These are phyloP conservation scores for Corythornis vintsioides DNA, from an alignment of 2,113 vertebrate genomes.

Conservation along the genomic window DNA sequence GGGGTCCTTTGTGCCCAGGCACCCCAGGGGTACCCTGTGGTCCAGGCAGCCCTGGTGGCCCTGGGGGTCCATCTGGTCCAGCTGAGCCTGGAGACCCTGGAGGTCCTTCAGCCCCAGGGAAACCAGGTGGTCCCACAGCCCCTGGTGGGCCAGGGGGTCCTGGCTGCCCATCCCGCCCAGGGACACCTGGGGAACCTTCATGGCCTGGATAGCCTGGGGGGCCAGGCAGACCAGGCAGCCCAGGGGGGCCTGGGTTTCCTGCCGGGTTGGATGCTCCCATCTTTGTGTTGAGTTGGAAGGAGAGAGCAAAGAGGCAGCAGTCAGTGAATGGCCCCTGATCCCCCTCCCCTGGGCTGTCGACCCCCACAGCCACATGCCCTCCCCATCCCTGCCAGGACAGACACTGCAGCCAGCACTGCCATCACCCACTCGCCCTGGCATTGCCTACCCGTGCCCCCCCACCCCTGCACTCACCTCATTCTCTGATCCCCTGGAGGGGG, in stretches of 20 bases:
- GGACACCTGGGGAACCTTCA: slow-evolving; percentile 19
- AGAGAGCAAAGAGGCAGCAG: background rate
- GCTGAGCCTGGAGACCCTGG: slow-evolving; percentile 24
- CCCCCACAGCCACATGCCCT: accelerated
- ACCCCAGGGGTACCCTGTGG: slow-evolving; percentile 1
- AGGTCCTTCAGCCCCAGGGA: slow-evolving; percentile 37
- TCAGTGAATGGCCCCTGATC: background rate
- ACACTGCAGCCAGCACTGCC: accelerated
- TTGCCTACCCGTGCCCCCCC: accelerated
- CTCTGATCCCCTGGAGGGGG: background rate
- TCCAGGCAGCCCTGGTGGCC: slow-evolving; percentile 42
- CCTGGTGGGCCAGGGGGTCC: slow-evolving; percentile 46
- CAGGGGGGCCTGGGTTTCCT: background rate
- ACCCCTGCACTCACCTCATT: background rate
- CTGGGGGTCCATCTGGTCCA: background rate
- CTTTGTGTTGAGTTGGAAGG: background rate
- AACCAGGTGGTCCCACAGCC: slow-evolving; percentile 32
- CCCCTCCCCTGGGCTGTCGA: background rate
- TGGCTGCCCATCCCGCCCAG: slow-evolving; percentile 53
- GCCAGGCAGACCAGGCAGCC: background rate
- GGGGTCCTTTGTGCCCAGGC: slow-evolving; percentile 49
- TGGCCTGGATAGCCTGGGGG: slow-evolving; percentile 47
- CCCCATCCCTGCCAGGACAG: accelerated
- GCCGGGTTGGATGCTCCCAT: background rate
- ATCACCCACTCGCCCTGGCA: accelerated